A percentile compares a stretch with the other conserved stretches of the same genome.
These are phyloP conservation scores for Gadus macrocephalus DNA, from an alignment of 2,113 vertebrate genomes.

Conservation along the genomic window DNA sequence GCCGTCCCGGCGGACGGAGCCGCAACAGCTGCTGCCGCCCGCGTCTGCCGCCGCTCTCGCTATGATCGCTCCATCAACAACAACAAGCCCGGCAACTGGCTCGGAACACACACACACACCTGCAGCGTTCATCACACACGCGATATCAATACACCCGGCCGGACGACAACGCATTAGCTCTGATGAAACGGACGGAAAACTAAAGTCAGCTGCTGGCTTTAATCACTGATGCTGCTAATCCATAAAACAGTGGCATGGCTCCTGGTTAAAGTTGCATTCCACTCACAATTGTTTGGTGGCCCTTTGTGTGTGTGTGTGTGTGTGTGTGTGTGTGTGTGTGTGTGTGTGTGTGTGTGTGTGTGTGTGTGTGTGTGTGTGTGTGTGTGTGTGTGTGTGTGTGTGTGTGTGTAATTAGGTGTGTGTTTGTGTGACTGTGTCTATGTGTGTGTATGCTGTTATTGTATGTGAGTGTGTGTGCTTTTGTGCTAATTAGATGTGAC, in stretches of 20 bases:
- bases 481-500: neutral
- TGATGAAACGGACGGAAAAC: constrained; percentile 71
- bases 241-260: constrained; percentile 86
- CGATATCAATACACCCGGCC: constrained; percentile 90
- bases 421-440: constrained; percentile 13
- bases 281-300: constrained; percentile 77
- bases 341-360: no score
- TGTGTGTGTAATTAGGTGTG: no score
- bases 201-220: constrained; percentile 75
- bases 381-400: constrained; percentile 17
- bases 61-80: constrained; percentile 97
- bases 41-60: constrained; percentile 87
- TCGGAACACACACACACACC: constrained; percentile 82
- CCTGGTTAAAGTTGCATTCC: constrained; percentile 90
- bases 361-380: constrained; percentile 4
- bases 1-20: constrained; percentile 85
- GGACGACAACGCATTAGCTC: constrained; percentile 88
- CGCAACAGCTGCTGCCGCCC: constrained; percentile 94
- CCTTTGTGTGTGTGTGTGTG: constrained; percentile 64
- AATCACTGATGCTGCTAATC: constrained; percentile 91
- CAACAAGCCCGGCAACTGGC: no score
- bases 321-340: no score
- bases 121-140: constrained; percentile 95
- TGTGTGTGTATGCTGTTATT: no score
- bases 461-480: neutral